Evolutionary conservation across 2,797 vertebrate genomes (phyloP).

Genomic region (Tarsius wallacei): DNA sequence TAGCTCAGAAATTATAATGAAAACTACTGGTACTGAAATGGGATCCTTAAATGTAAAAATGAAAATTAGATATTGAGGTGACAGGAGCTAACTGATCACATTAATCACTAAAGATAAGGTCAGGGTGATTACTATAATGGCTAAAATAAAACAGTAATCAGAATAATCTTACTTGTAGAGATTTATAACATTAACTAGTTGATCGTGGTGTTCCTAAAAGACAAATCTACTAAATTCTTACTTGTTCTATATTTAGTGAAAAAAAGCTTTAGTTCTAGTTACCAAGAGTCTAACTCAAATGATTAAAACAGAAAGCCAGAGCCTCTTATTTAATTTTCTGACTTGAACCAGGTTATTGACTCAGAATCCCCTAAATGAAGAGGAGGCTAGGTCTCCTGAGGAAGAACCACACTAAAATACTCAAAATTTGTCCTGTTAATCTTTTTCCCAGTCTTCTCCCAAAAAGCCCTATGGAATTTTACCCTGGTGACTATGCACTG

Average conservation of each 20-base stretch:
- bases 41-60: neutral
- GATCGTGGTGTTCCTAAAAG: neutral
- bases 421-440: neutral
- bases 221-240: neutral
- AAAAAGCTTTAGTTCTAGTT: neutral
- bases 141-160: neutral
- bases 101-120: neutral
- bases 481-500: neutral
- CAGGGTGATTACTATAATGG: neutral
- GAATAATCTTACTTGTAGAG: neutral
- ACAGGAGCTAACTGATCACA: neutral
- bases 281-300: neutral
- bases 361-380: neutral
- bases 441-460: neutral
- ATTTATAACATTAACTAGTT: neutral
- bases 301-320: neutral
- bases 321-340: neutral
- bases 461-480: neutral
- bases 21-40: neutral
- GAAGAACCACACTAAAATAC: neutral
- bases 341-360: neutral
- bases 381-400: fast-evolving
- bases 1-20: neutral
- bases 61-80: neutral
- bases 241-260: neutral